A percentile compares a stretch with the other conserved stretches of the same genome.
phyloP scores from a whole-genome alignment of 2,113 vertebrate species.

The Brienomyrus brachyistius region DNA sequence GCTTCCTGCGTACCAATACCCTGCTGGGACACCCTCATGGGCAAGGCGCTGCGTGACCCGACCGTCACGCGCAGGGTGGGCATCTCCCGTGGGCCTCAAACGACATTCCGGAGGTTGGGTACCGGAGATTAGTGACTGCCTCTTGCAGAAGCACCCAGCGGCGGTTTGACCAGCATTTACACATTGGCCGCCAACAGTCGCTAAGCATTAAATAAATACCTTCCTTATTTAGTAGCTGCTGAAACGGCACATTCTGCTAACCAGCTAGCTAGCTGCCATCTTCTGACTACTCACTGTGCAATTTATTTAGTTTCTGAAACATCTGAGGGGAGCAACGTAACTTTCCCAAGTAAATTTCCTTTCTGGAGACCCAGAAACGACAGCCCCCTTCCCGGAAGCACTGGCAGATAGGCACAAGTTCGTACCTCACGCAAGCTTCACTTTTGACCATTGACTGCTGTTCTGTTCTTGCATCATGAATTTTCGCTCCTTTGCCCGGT shows the following conservation, averaged over 20 bases:
- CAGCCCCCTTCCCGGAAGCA: not conserved
- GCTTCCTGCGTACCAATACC: conserved; percentile 91
- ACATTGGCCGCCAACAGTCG: not conserved
- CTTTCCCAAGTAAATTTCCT: not conserved
- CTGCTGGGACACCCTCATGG: conserved; percentile 94
- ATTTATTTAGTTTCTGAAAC: not conserved
- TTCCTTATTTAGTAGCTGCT: not conserved
- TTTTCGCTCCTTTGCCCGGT: not conserved
- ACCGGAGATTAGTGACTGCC: not conserved
- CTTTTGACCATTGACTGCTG: not conserved
- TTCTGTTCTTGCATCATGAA: not conserved
- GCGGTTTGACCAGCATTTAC: not conserved
- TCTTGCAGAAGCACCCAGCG: not conserved
- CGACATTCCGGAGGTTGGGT: not conserved
- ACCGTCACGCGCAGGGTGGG: conserved; percentile 92
- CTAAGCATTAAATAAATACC: not conserved
- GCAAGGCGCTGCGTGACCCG: conserved; percentile 89
- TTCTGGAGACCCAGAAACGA: not conserved
- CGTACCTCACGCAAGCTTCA: not conserved
- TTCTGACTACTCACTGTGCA: not conserved
- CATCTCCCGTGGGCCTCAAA: not conserved
- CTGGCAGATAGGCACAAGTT: not conserved
- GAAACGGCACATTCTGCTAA: not conserved
- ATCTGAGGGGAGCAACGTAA: not conserved
- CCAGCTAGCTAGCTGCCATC: not conserved